phyloP scores from a whole-genome alignment of 2,113 vertebrate species.

The Coptodon bakossiorum region DNA sequence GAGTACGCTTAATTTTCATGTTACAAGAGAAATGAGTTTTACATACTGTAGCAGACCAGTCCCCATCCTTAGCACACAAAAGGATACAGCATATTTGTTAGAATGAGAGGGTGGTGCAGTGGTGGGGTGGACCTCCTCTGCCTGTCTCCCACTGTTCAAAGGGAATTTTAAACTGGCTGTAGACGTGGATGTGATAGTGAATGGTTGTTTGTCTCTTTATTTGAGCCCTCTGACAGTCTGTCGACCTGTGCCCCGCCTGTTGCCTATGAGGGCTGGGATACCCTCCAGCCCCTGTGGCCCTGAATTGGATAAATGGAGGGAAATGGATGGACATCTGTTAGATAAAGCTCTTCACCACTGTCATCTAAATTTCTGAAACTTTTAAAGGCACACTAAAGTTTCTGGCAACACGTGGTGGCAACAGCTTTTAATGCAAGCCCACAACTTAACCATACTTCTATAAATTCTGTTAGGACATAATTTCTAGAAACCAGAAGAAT shows the following conservation, averaged over 20 bases:
- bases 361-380: neutral
- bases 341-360: neutral
- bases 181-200: neutral
- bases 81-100: neutral
- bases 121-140: neutral
- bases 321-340: neutral
- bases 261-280: neutral
- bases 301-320: neutral
- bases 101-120: neutral
- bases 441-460: neutral
- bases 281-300: neutral
- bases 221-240: fast-evolving
- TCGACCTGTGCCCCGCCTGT: neutral
- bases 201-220: neutral
- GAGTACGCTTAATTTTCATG: neutral
- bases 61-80: neutral
- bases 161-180: neutral
- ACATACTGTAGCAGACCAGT: neutral
- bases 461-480: neutral
- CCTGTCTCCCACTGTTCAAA: neutral
- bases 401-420: neutral
- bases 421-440: neutral
- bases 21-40: neutral
- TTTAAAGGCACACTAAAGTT: neutral
- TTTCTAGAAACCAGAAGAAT: neutral